Conservation (phyloP, 2,888 invertebrate species). For the Glaucopsyche alexis region DNA sequence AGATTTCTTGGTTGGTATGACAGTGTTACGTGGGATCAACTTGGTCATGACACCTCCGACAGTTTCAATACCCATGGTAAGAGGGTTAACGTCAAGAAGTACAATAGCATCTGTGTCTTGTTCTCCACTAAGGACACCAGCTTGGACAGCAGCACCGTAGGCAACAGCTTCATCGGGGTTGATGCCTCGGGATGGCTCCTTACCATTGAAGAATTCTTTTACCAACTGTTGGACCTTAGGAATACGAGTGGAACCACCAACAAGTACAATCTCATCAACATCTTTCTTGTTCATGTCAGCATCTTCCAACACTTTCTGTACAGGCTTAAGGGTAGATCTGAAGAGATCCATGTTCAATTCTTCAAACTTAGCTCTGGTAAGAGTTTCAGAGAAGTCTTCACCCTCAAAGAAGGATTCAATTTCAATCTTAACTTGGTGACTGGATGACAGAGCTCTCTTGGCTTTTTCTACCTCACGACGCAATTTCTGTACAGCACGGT, state of each 20-base stretch:
- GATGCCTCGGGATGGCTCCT: conserved; percentile 98
- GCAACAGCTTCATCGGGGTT: conserved; percentile 99
- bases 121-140: conserved; percentile 98
- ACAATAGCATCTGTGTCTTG: conserved; percentile 98
- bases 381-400: conserved; percentile 98
- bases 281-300: conserved; percentile 99
- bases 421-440: conserved; percentile 98
- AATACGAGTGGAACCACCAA: conserved; percentile 99
- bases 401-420: conserved; percentile 99
- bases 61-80: conserved; percentile 99
- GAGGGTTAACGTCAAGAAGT: conserved; percentile 97
- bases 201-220: conserved; percentile 97
- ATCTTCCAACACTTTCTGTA: conserved; percentile 97
- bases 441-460: conserved; percentile 95
- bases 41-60: conserved; percentile 99
- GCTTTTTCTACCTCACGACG: conserved; percentile 99
- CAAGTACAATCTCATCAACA: conserved; percentile 98
- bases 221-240: conserved; percentile 97
- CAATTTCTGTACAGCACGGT: conserved; percentile 96
- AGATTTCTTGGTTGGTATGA: conserved; percentile 99
- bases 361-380: conserved; percentile 99
- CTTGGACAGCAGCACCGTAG: conserved; percentile 99
- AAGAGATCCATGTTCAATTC: conserved; percentile 97
- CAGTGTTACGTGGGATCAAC: conserved; percentile 97
- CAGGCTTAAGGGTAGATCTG: conserved; percentile 96